A percentile compares a stretch with the other conserved stretches of the same genome.
Evolutionary conservation across 2,113 vertebrate species (phyloP).

Genomic region (Ornithorhynchus anatinus): DNA sequence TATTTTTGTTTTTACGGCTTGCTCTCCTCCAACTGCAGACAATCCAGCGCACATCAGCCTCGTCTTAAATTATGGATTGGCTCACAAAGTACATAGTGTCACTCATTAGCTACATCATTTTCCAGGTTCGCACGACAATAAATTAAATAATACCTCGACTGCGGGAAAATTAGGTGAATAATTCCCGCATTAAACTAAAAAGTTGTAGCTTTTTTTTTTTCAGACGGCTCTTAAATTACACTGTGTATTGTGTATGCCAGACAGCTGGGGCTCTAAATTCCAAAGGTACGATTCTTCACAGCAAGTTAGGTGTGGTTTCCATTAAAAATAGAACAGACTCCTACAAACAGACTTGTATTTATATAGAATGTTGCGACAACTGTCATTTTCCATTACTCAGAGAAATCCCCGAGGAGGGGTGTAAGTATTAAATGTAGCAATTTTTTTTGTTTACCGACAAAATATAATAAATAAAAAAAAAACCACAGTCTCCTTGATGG

Average conservation of each 20-base stretch:
- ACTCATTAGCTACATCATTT: neutral
- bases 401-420: constrained; percentile 59
- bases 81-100: fast-evolving
- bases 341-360: constrained; percentile 70
- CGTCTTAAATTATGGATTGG: neutral
- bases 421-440: constrained; percentile 68
- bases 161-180: constrained; percentile 42
- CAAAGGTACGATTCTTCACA: constrained; percentile 52
- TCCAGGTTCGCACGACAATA: neutral
- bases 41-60: neutral
- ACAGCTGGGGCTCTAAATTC: neutral
- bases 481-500: constrained; percentile 43
- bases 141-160: constrained; percentile 7
- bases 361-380: constrained; percentile 67
- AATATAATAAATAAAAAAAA: constrained; percentile 74
- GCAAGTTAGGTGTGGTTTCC: constrained; percentile 52
- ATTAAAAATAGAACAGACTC: constrained; percentile 74
- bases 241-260: neutral
- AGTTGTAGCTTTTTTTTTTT: constrained; percentile 11
- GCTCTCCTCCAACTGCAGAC: neutral
- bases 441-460: constrained; percentile 72
- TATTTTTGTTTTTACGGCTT: neutral
- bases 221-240: neutral
- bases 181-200: constrained; percentile 24
- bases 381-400: constrained; percentile 73